A percentile compares a stretch with the other conserved stretches of the same genome.
phyloP scores from a whole-genome alignment of 2,888 invertebrate species.

The Torymus texanus region DNA sequence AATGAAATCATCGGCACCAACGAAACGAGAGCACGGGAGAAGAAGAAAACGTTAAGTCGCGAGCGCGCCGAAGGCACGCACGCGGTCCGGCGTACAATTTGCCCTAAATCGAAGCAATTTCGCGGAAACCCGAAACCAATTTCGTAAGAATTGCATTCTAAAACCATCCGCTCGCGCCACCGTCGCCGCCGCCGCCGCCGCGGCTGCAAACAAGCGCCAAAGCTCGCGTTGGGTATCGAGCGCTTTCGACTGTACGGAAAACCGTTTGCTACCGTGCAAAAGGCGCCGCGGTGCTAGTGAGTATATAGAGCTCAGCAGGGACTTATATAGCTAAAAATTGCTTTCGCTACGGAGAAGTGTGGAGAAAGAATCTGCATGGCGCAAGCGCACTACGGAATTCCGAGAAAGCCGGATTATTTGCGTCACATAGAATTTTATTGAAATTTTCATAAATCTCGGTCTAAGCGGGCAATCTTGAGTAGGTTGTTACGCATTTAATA shows the following conservation, averaged over 20 bases:
- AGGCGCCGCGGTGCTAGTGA: too few species aligned
- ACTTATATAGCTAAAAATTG: constrained; percentile 21
- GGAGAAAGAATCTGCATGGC: background rate
- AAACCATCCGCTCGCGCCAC: constrained; percentile 27
- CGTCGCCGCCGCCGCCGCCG: too few species aligned
- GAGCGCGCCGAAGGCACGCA: too few species aligned
- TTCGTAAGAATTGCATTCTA: constrained; percentile 71
- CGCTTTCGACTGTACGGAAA: background rate
- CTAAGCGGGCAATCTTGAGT: too few species aligned
- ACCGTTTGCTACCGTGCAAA: too few species aligned
- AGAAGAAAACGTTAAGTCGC: background rate
- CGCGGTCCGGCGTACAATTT: constrained; percentile 46
- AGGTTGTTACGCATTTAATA: too few species aligned
- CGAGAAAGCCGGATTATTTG: background rate
- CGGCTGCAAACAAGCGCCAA: constrained; percentile 24
- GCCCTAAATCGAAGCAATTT: constrained; percentile 51
- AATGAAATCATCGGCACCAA: background rate
- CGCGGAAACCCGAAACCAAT: constrained; percentile 68
- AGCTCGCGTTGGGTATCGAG: constrained; percentile 30
- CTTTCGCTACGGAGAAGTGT: constrained; percentile 1
- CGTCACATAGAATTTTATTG: constrained; percentile 9
- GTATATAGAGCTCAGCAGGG: background rate
- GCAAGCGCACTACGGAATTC: background rate
- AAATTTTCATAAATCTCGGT: background rate
- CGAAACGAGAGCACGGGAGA: background rate